These are phyloP conservation scores for Acanthacorydalis orientalis DNA, from an alignment of 2,888 invertebrate genomes.

Conservation along the genomic window DNA sequence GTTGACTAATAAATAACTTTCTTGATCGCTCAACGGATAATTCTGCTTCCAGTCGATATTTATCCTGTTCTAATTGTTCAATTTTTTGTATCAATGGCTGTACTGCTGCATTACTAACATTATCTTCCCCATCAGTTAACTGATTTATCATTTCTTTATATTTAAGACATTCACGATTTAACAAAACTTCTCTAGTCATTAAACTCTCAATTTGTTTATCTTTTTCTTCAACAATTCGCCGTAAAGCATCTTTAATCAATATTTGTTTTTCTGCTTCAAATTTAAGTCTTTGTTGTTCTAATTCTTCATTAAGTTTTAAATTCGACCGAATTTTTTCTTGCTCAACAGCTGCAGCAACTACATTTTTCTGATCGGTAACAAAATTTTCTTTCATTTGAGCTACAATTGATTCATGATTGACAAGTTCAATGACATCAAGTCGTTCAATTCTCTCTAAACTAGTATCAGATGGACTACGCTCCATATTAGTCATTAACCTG, in stretches of 20 bases:
- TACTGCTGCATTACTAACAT: constrained; percentile 38
- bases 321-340: constrained; percentile 35
- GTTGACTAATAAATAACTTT: constrained; percentile 5
- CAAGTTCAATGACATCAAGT: constrained; percentile 42
- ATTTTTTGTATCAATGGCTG: constrained; percentile 30
- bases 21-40: constrained; percentile 18
- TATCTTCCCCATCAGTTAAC: constrained; percentile 45
- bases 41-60: constrained; percentile 26
- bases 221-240: constrained; percentile 49
- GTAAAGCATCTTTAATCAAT: constrained; percentile 38
- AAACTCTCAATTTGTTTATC: constrained; percentile 50
- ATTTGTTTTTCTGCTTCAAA: constrained; percentile 37
- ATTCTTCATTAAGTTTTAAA: constrained; percentile 26
- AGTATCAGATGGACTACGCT: constrained; percentile 59
- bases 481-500: constrained; percentile 53
- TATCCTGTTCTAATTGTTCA: constrained; percentile 31
- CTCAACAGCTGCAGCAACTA: constrained; percentile 30
- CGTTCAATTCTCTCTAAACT: constrained; percentile 62
- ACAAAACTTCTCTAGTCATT: constrained; percentile 39
- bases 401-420: constrained; percentile 47
- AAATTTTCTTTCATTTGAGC: constrained; percentile 50
- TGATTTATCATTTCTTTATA: constrained; percentile 51
- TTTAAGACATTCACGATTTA: constrained; percentile 45
- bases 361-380: constrained; percentile 38
- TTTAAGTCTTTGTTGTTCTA: constrained; percentile 28